phyloP scores from a whole-genome alignment of 2,888 invertebrate genomes.

The Mallateleia sp. region DNA sequence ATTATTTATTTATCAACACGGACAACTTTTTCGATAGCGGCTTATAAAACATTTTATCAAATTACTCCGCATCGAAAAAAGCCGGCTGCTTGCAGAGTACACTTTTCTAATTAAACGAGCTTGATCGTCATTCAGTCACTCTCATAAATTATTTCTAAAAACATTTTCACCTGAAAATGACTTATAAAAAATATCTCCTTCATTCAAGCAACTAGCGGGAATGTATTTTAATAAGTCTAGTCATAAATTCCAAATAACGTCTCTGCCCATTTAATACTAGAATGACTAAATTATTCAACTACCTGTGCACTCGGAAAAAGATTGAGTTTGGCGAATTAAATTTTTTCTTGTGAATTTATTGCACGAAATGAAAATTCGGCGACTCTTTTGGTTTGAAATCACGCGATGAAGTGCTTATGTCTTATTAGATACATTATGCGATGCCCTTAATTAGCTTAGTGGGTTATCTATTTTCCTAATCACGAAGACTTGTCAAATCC shows the following conservation, averaged over 20 bases:
- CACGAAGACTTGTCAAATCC: no score
- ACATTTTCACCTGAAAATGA: slow-evolving; percentile 5
- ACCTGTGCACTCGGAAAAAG: slow-evolving; percentile 13
- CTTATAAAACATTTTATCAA: slow-evolving; percentile 2
- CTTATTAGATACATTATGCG: no score
- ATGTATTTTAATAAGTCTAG: slow-evolving; percentile 37
- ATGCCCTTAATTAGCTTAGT: no score
- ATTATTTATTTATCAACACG: slow-evolving; percentile 14
- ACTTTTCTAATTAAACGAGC: slow-evolving; percentile 18
- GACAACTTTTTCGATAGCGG: not conserved
- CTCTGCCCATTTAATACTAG: slow-evolving; percentile 17
- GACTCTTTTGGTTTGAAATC: not conserved
- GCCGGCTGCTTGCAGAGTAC: not conserved
- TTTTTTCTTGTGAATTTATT: slow-evolving; percentile 12
- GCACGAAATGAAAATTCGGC: not conserved
- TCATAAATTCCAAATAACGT: slow-evolving; percentile 35
- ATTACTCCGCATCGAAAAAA: not conserved
- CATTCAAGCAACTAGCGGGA: not conserved
- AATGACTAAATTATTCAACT: slow-evolving; percentile 38
- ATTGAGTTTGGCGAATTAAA: not conserved
- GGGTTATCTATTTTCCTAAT: no score
- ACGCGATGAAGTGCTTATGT: not conserved
- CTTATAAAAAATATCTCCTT: slow-evolving; percentile 19
- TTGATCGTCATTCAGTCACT: not conserved
- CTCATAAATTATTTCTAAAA: slow-evolving; percentile 5